Percentiles rank a stretch among this genome's conserved stretches.
Conservation (phyloP, 2,113 vertebrate genomes). For the Lipotes vexillifer region DNA sequence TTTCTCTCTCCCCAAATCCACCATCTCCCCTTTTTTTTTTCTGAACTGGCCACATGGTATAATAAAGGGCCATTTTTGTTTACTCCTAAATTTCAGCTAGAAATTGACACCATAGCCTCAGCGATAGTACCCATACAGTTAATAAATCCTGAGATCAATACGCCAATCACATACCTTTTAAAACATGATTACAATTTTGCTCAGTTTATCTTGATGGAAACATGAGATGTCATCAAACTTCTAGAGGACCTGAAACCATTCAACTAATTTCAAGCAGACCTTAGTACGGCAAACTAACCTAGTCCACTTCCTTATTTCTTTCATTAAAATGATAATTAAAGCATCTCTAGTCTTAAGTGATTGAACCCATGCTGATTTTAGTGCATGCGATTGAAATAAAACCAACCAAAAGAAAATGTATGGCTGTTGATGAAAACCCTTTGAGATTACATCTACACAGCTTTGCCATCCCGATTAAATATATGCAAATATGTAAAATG, state of each 20-base stretch:
- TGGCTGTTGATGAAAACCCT: neutral
- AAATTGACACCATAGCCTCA: neutral
- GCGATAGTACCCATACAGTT: neutral
- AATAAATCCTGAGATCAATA: neutral
- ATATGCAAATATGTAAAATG: constrained; percentile 29
- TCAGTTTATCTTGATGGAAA: neutral
- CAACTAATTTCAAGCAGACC: neutral
- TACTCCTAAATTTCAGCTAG: neutral
- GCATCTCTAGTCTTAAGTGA: constrained; percentile 30
- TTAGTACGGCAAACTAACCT: neutral
- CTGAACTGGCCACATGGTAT: neutral
- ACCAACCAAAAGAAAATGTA: constrained; percentile 43
- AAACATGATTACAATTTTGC: neutral
- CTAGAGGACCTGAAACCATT: neutral
- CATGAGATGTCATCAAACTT: neutral
- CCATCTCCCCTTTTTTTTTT: too few relatives aligned
- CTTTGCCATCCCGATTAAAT: constrained; percentile 4
- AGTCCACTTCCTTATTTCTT: constrained; percentile 29
- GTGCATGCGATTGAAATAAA: constrained; percentile 24
- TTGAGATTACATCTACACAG: neutral
- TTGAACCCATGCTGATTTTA: constrained; percentile 44
- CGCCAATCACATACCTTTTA: neutral
- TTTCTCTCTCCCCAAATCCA: neutral
- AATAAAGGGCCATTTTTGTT: neutral
- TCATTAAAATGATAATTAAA: constrained; percentile 44